These are phyloP conservation scores for Spea multiplicata DNA, from an alignment of 2,113 vertebrate genomes.

Conservation along the genomic window DNA sequence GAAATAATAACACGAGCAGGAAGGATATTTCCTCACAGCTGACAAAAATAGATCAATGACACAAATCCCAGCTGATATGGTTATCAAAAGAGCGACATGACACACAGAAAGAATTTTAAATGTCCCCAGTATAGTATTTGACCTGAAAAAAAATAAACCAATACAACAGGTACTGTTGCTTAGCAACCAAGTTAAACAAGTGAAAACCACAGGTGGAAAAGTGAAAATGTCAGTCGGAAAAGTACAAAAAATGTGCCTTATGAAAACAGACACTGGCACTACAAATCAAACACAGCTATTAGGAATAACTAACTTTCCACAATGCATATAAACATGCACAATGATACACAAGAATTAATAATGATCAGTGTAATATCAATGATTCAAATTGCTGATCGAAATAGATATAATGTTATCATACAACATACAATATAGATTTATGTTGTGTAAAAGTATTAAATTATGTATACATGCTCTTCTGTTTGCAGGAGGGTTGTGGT, in stretches of 20 bases:
- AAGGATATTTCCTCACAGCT: neutral
- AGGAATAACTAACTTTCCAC: neutral
- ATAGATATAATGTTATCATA: too few relatives aligned
- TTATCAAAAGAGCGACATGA: neutral
- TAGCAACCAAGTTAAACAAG: slow-evolving; percentile 14
- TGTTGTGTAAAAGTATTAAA: too few relatives aligned
- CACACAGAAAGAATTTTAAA: neutral
- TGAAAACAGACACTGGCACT: neutral
- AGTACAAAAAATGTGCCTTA: neutral
- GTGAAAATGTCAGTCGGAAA: neutral
- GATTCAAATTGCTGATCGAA: too few relatives aligned
- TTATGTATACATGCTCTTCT: too few relatives aligned
- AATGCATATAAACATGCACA: too few relatives aligned
- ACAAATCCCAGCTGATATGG: neutral
- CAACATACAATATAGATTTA: too few relatives aligned
- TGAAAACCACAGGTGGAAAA: slow-evolving; percentile 5
- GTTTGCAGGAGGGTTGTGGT: too few relatives aligned
- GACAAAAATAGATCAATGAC: slow-evolving; percentile 3
- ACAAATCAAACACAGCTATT: neutral
- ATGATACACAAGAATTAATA: too few relatives aligned
- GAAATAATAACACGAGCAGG: neutral
- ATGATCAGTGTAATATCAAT: too few relatives aligned
- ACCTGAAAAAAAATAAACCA: slow-evolving; percentile 9
- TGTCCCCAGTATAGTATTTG: neutral
- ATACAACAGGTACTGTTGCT: neutral